phyloP scores from a whole-genome alignment of 1,140 invertebrate genomes.

The Euura lappo region DNA sequence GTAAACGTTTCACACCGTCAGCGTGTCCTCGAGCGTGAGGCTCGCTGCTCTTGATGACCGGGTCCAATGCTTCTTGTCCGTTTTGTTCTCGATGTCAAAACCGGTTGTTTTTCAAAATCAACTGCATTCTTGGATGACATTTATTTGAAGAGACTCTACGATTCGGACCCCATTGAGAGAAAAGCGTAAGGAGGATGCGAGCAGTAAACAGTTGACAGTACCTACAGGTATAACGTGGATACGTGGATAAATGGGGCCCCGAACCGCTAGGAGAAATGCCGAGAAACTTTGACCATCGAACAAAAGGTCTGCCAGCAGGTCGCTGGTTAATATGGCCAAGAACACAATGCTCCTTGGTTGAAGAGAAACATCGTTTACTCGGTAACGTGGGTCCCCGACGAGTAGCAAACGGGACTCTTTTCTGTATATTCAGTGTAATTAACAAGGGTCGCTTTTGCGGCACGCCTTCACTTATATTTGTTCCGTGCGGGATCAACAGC shows the following conservation, averaged over 20 bases:
- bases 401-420: not conserved
- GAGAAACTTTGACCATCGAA: slow-evolving; percentile 4
- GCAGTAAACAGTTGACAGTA: too few species aligned
- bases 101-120: not conserved
- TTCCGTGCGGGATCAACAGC: too few species aligned
- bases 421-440: not conserved
- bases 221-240: not conserved
- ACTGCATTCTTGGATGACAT: too few species aligned
- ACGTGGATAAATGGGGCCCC: not conserved
- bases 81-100: not conserved
- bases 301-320: slow-evolving; percentile 4
- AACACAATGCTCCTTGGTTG: not conserved
- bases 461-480: too few species aligned
- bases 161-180: too few species aligned
- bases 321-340: not conserved
- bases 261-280: not conserved
- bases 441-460: too few species aligned
- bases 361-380: not conserved
- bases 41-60: not conserved
- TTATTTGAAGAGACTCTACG: too few species aligned
- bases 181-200: not conserved
- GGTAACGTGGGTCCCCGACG: not conserved
- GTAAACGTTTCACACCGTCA: too few species aligned
- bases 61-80: not conserved
- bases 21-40: not conserved